Conservation (phyloP, 2,113 vertebrate genomes). For the Erythrocebus patas region DNA sequence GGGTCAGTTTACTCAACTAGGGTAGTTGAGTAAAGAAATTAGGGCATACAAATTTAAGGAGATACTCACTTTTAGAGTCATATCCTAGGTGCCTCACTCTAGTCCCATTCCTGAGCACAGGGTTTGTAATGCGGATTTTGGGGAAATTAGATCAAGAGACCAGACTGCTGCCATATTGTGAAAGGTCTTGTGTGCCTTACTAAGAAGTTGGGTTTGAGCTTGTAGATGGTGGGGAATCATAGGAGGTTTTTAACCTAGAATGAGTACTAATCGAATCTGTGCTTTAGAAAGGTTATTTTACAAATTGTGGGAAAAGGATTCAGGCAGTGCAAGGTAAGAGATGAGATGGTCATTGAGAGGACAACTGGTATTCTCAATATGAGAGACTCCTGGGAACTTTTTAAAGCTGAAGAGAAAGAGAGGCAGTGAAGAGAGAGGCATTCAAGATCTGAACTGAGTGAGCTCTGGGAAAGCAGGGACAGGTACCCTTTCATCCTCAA, state of each 20-base stretch:
- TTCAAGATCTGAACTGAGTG: neutral
- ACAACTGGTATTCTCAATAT: neutral
- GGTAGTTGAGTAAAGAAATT: neutral
- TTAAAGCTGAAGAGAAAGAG: neutral
- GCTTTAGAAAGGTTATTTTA: neutral
- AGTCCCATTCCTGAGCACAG: neutral
- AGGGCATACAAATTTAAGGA: neutral
- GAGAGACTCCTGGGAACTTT: neutral
- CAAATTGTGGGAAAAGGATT: neutral
- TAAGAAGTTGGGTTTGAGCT: neutral
- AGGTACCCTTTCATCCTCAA: neutral
- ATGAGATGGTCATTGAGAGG: neutral
- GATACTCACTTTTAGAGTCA: neutral
- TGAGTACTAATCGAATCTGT: neutral
- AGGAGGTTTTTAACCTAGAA: neutral
- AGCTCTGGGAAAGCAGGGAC: neutral
- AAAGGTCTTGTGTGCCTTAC: neutral
- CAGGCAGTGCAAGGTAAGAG: neutral
- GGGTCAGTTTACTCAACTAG: neutral
- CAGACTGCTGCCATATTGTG: neutral
- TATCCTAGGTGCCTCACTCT: neutral
- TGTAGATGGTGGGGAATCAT: neutral
- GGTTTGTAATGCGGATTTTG: neutral
- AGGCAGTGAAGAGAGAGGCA: neutral
- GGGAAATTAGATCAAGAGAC: neutral